Evolutionary conservation across 2,113 vertebrate genomes (phyloP).

Genomic region (Merops nubicus): DNA sequence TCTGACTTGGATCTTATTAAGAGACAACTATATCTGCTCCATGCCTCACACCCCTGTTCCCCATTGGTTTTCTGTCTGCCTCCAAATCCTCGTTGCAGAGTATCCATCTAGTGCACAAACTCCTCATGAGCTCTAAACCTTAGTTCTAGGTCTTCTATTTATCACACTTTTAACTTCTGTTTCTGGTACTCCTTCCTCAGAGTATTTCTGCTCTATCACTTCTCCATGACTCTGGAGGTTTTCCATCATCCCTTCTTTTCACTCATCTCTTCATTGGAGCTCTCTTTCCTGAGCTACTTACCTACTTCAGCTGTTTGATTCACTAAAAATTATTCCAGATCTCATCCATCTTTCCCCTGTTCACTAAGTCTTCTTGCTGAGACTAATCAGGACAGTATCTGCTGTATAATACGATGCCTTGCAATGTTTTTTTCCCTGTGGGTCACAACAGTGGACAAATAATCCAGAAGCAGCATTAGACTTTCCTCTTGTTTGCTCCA

Average conservation of each 20-base stretch:
- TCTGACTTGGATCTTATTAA: slow-evolving; percentile 11
- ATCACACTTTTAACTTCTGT: neutral
- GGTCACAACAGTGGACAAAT: neutral
- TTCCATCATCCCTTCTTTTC: neutral
- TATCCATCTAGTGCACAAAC: neutral
- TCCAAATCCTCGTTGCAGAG: neutral
- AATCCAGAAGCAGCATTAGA: neutral
- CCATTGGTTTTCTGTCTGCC: neutral
- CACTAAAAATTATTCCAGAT: neutral
- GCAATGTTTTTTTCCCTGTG: neutral
- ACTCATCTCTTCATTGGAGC: neutral
- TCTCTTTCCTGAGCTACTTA: neutral
- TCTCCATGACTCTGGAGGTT: neutral
- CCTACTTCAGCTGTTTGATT: neutral
- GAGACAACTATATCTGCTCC: neutral
- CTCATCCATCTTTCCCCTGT: neutral
- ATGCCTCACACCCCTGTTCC: neutral
- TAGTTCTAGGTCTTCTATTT: neutral
- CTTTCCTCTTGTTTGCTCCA: neutral
- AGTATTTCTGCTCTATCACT: neutral
- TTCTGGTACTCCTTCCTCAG: neutral
- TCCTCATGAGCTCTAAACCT: neutral
- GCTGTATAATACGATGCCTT: neutral
- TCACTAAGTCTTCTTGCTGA: neutral
- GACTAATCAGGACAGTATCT: neutral